Conservation (phyloP, 1,140 invertebrate genomes). For the Brachystomella parvula region DNA sequence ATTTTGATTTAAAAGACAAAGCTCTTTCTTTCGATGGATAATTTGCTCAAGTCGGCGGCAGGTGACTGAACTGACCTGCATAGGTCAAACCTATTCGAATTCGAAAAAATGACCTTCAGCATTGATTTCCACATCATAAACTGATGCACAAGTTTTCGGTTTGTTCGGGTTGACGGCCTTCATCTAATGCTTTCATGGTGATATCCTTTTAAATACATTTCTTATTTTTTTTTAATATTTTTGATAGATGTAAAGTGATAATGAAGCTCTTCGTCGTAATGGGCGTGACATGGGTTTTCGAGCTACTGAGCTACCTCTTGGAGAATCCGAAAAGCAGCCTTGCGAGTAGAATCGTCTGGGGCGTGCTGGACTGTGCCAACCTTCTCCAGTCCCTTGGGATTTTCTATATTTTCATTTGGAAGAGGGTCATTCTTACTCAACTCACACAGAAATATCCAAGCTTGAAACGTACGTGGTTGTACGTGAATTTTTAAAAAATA, state of each 20-base stretch:
- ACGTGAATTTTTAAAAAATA: background rate
- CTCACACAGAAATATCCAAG: conserved; percentile 8
- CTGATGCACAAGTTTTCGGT: no score
- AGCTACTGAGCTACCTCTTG: conserved; percentile 48
- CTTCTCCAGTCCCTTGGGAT: conserved; percentile 78
- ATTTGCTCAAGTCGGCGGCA: no score
- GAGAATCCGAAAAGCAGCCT: background rate
- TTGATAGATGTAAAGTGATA: conserved; percentile 47
- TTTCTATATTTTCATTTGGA: conserved; percentile 76
- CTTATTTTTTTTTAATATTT: background rate
- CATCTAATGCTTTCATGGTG: background rate
- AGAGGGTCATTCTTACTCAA: conserved; percentile 45
- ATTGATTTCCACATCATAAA: no score
- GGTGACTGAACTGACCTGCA: no score
- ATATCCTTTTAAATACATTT: background rate
- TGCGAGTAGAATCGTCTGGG: conserved; percentile 38
- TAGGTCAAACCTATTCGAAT: background rate
- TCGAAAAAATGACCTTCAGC: conserved; percentile 1
- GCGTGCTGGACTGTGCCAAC: conserved; percentile 55
- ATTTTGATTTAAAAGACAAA: no score
- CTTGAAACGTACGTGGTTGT: background rate
- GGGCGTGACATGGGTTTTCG: conserved; percentile 65
- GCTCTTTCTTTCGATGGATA: no score
- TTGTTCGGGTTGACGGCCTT: no score
- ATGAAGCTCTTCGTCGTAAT: conserved; percentile 60